phyloP scores from a whole-genome alignment of 2,797 vertebrate species.

The Sebastes matsubarae region DNA sequence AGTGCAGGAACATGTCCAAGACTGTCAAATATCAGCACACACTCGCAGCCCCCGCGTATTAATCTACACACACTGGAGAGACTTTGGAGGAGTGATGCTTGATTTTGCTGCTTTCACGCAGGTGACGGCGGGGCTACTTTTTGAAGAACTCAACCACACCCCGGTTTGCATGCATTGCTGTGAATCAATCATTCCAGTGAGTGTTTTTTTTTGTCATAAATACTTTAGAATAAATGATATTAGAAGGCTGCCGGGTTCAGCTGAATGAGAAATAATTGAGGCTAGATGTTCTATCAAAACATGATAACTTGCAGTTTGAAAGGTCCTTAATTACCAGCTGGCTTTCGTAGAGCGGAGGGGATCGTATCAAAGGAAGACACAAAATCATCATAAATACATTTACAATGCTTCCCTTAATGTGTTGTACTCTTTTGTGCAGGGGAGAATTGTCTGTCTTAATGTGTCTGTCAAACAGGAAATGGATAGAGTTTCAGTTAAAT shows the following conservation, averaged over 20 bases:
- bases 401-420: background rate
- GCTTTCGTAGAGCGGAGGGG: background rate
- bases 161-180: background rate
- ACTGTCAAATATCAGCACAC: constrained; percentile 65
- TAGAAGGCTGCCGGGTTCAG: background rate
- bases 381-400: background rate
- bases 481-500: background rate
- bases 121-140: background rate
- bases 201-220: background rate
- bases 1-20: constrained; percentile 65
- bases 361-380: background rate
- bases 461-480: background rate
- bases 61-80: background rate
- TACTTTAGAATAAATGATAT: background rate
- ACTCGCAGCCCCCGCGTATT: background rate
- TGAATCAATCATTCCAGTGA: background rate
- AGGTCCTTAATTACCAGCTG: constrained; percentile 23
- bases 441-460: background rate
- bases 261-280: constrained; percentile 18
- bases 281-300: constrained; percentile 19
- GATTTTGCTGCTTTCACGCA: constrained; percentile 13
- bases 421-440: background rate
- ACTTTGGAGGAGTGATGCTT: background rate
- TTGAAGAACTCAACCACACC: background rate
- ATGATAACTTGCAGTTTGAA: constrained; percentile 21